These are phyloP conservation scores for Ylistrum balloti DNA, from an alignment of 1,140 invertebrate species.

Conservation along the genomic window DNA sequence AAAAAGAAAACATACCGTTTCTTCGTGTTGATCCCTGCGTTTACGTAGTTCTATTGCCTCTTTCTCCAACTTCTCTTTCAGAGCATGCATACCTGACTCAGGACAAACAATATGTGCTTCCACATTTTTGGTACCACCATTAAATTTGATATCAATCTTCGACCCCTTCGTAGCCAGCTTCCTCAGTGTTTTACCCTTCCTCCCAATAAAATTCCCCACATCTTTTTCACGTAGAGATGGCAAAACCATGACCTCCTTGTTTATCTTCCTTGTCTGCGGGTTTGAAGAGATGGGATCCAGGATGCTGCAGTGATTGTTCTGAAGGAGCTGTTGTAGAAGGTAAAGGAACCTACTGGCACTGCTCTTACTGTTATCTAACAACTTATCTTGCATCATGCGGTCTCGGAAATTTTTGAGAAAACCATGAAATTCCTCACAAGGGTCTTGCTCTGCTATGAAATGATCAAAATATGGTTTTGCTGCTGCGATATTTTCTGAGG, in stretches of 20 bases:
- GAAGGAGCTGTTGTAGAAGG: not conserved
- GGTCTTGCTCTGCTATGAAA: not conserved
- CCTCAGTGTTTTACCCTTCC: not conserved
- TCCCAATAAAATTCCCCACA: not conserved
- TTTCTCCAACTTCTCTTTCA: not conserved
- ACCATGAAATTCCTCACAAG: constrained; percentile 29
- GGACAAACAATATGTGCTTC: not conserved
- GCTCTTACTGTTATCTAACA: not conserved
- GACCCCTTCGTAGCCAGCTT: not conserved
- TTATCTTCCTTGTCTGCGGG: not conserved
- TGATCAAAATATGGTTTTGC: not conserved
- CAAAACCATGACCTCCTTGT: not conserved
- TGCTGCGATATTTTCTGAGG: not conserved
- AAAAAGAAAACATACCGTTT: not conserved
- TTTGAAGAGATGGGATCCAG: not conserved
- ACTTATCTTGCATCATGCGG: not conserved
- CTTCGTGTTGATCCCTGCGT: not conserved
- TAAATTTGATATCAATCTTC: constrained; percentile 16
- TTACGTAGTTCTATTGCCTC: not conserved
- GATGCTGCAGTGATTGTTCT: not conserved
- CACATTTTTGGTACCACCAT: not conserved
- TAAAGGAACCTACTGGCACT: not conserved
- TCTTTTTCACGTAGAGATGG: not conserved
- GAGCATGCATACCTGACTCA: not conserved
- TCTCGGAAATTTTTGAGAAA: constrained; percentile 30